Conservation (phyloP, 2,113 vertebrate genomes). For the Otolemur garnettii region DNA sequence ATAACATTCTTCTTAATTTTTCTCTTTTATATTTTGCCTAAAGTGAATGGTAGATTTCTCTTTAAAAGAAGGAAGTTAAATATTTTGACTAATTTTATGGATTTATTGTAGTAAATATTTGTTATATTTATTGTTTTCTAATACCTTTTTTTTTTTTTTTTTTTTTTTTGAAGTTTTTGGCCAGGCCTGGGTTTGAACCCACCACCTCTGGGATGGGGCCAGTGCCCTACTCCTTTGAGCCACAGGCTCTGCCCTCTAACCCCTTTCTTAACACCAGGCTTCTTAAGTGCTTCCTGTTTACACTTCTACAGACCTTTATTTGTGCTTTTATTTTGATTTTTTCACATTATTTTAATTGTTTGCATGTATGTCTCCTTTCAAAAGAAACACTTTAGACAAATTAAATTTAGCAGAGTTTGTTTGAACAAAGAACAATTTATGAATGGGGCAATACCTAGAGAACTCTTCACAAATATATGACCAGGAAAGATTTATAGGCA, state of each 20-base stretch:
- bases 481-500: neutral
- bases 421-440: neutral
- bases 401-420: neutral
- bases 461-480: neutral
- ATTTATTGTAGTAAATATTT: neutral
- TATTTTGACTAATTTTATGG: neutral
- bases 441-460: neutral
- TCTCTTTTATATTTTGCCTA: neutral
- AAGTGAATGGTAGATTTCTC: neutral
- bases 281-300: neutral
- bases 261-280: neutral
- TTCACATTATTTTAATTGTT: neutral
- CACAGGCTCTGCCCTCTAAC: too few relatives aligned
- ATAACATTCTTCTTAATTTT: neutral
- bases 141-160: too few relatives aligned
- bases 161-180: too few relatives aligned
- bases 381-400: neutral
- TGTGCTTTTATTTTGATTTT: neutral
- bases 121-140: neutral
- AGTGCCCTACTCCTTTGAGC: too few relatives aligned
- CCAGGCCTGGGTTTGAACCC: too few relatives aligned
- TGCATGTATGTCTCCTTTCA: neutral
- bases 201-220: too few relatives aligned
- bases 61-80: neutral
- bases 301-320: neutral